phyloP scores from a whole-genome alignment of 1,140 invertebrate genomes.

The Drosophila baimaii region DNA sequence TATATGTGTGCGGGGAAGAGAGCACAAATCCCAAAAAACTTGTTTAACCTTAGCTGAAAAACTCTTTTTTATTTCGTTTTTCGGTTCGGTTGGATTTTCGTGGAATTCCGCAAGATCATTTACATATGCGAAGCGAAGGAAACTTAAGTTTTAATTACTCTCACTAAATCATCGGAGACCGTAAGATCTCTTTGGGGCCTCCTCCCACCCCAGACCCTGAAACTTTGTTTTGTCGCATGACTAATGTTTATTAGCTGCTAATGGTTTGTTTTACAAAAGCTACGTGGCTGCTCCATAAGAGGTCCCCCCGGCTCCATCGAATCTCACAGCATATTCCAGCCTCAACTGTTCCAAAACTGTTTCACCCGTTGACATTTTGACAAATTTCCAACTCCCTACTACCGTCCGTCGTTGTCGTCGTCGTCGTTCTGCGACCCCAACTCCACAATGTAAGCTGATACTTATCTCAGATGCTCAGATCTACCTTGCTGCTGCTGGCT shows the following conservation, averaged over 20 bases:
- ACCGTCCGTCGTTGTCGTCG: constrained; percentile 51
- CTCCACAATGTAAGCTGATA: constrained; percentile 78
- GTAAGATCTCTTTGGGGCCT: constrained; percentile 17
- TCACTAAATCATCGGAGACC: constrained; percentile 78
- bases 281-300: constrained; percentile 56
- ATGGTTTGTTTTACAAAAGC: constrained; percentile 84
- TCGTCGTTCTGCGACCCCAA: constrained; percentile 21
- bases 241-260: constrained; percentile 84
- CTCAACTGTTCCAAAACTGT: constrained; percentile 62
- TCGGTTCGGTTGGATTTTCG: constrained; percentile 54
- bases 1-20: constrained; percentile 22
- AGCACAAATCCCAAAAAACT: constrained; percentile 53
- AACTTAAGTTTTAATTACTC: constrained; percentile 80
- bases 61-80: constrained; percentile 44
- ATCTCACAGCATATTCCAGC: constrained; percentile 20
- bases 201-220: constrained; percentile 16
- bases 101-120: constrained; percentile 78
- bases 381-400: constrained; percentile 80
- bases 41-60: constrained; percentile 67
- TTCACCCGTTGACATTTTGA: constrained; percentile 84
- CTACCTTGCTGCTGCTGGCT: constrained; percentile 32
- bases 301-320: constrained; percentile 15
- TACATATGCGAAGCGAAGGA: constrained; percentile 74
- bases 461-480: constrained; percentile 73
- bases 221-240: constrained; percentile 70